Conservation (phyloP, 2,797 vertebrate genomes). For the Pyrocephalus nanus region DNA sequence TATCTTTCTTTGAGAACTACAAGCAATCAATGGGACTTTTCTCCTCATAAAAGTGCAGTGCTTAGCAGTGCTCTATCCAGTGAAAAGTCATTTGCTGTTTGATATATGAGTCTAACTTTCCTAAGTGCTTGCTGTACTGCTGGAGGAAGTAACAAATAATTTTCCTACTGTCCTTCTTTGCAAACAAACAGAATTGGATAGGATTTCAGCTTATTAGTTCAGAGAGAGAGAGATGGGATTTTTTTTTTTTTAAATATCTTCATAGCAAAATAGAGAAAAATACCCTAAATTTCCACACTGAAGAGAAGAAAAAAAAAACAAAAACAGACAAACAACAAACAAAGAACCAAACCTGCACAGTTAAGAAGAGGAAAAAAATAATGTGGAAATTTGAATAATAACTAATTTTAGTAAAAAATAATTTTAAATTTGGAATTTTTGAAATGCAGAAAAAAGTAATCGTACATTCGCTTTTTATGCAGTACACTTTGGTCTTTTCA, state of each 20-base stretch:
- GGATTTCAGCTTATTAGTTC: not conserved
- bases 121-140: not conserved
- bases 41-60: not conserved
- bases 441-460: not conserved
- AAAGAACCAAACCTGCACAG: fast-evolving
- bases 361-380: not conserved
- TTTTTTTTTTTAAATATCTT: not conserved
- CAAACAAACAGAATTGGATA: not conserved
- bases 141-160: not conserved
- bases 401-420: not conserved
- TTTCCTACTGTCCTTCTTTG: not conserved
- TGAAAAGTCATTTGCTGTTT: not conserved
- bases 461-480: not conserved
- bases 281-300: not conserved
- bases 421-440: not conserved
- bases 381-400: not conserved
- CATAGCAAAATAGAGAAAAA: not conserved
- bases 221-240: not conserved
- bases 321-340: not conserved
- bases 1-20: not conserved
- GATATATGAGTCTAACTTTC: not conserved
- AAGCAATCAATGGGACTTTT: not conserved
- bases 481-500: not conserved
- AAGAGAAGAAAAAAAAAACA: not conserved
- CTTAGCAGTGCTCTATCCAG: not conserved